Base-by-base conservation (phyloP, 2,888 invertebrate species). In the Toxonevra muliebris region DNA sequence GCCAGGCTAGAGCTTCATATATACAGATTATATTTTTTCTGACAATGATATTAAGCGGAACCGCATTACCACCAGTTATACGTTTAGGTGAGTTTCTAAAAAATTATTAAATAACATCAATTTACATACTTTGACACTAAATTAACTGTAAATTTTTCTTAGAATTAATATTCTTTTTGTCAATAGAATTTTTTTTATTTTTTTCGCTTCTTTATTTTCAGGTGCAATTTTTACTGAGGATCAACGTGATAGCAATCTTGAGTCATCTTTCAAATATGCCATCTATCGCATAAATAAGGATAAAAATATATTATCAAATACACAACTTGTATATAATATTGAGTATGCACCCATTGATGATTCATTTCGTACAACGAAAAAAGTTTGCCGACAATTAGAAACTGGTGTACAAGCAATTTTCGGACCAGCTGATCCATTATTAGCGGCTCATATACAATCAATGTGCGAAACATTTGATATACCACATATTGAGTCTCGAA, bases 161-260 rank as follows among this genome's bases (percentile, higher is more conserved):
- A 7, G 7, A 30, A 4, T 30, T 30, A 30, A 2, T 30, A 4
- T 30, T 30, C 30, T 2, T 30, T 30, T 30, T 30, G 7, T n/a
- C n/a, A n/a, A n/a, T n/a, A n/a, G n/a, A n/a, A n/a, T n/a, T n/a
- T n/a, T n/a, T 30, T 30, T 30, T 30, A 30, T 30, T 13, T 19
- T 1, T 2, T 20, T 62, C 40, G 13, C 61, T 1, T 59, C 40
- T n/a, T 30, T n/a, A 45, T 17, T 30, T 17, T 50, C 61, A 96
- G 96, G 96, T 80, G 96, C 96, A 54, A 92, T 97, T 74, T 96
- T 97, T 86, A 93, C 94, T 0, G 95, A 95, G 79, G 95, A 97
- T 78, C 92, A 94, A 72, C 91, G 92, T 71, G 94, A 94, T 74
- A 93, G 93, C 74, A 93, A 93, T 72, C 90, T 93, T 0, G 96